Percentiles rank a stretch among this genome's conserved stretches.
These are phyloP conservation scores for Redunca redunca DNA, from an alignment of 2,113 vertebrate species.

Conservation along the genomic window DNA sequence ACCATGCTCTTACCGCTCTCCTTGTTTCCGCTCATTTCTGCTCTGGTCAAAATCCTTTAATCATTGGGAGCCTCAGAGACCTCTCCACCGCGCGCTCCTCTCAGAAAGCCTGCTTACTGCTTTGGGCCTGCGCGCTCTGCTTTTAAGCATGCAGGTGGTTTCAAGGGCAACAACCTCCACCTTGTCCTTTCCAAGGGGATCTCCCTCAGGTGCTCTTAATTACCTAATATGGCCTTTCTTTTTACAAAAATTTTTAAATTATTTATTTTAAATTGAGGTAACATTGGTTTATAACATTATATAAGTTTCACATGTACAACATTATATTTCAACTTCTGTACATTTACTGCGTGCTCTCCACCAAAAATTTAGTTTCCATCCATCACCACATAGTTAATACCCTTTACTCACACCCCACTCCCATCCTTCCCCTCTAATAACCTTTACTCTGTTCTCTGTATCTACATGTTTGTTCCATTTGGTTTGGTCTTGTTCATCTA, in stretches of 20 bases:
- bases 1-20: background rate
- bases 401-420: background rate
- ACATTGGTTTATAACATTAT: background rate
- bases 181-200: background rate
- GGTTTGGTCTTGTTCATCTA: background rate
- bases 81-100: fast-evolving
- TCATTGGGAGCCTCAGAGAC: background rate
- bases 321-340: background rate
- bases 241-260: background rate
- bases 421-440: background rate
- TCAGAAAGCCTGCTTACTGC: background rate
- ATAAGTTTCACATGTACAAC: background rate
- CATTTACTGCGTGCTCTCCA: background rate
- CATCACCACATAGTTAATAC: too few species aligned
- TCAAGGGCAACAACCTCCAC: background rate
- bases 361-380: background rate
- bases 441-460: background rate
- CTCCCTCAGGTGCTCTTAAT: background rate
- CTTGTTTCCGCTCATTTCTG: background rate
- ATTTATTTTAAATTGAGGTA: background rate
- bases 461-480: background rate
- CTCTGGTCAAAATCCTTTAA: background rate
- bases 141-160: background rate
- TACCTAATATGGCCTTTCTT: background rate
- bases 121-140: background rate